phyloP scores from a whole-genome alignment of 2,888 invertebrate species.

The Ophion slaviceki region DNA sequence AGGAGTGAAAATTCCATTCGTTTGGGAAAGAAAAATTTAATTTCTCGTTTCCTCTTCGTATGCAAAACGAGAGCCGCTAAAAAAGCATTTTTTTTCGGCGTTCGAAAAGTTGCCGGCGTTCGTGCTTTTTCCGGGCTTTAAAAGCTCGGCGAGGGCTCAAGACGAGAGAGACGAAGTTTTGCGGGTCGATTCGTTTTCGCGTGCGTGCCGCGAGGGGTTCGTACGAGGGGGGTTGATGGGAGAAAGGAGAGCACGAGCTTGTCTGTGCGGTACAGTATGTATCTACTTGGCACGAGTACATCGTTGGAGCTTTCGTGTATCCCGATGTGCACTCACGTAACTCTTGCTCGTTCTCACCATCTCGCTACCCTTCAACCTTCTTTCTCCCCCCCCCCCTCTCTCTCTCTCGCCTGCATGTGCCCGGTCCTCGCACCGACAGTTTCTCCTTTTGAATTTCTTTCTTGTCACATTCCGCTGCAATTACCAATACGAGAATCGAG shows the following conservation, averaged over 20 bases:
- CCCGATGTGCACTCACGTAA: background rate
- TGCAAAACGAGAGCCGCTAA: background rate
- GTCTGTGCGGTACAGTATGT: constrained; percentile 39
- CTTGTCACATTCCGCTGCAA: constrained; percentile 26
- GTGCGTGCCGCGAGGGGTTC: constrained; percentile 21
- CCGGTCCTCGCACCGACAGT: constrained; percentile 60
- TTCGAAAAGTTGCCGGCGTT: background rate
- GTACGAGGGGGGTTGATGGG: constrained; percentile 28
- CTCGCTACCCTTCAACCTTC: background rate
- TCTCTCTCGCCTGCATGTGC: constrained; percentile 3
- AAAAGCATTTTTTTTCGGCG: background rate
- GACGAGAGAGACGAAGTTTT: constrained; percentile 44
- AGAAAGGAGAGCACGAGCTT: constrained; percentile 39
- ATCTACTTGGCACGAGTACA: constrained; percentile 21
- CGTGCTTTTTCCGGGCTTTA: constrained; percentile 6
- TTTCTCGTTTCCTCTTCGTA: background rate
- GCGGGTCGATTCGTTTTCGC: constrained; percentile 59
- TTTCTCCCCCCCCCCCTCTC: background rate
- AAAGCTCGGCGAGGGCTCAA: constrained; percentile 9
- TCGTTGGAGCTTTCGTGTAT: constrained; percentile 11
- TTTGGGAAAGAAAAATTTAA: background rate
- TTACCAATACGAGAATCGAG: constrained; percentile 58
- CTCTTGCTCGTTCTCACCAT: constrained; percentile 1
- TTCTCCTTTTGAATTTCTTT: constrained; percentile 31
- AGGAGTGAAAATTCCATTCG: background rate